Conservation (phyloP, 92 coral and sea anemone genomes). For the Porites cylindrica region DNA sequence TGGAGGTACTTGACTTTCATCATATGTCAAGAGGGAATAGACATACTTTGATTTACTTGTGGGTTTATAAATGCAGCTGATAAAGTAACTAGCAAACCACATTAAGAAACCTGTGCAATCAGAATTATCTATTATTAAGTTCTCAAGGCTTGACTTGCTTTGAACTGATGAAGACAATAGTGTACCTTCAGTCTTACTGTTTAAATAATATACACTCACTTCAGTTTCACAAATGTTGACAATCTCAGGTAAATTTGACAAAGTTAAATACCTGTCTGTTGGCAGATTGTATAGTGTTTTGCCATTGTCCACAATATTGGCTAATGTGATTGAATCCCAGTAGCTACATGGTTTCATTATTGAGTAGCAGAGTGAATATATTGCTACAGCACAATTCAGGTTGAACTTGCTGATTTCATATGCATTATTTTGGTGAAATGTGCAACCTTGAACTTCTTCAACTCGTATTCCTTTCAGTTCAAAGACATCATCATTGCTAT, state of each 20-base stretch:
- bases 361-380: slow-evolving; percentile 65
- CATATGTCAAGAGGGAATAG: slow-evolving; percentile 9
- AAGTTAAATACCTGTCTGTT: slow-evolving; percentile 40
- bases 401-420: slow-evolving; percentile 42
- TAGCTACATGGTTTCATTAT: slow-evolving; percentile 57
- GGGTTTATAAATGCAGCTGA: slow-evolving; percentile 50
- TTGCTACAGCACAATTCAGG: slow-evolving; percentile 56
- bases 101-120: slow-evolving; percentile 46
- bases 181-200: slow-evolving; percentile 10
- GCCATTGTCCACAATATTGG: slow-evolving; percentile 36
- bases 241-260: slow-evolving; percentile 45
- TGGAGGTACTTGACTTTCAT: slow-evolving; percentile 7
- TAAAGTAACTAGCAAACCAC: slow-evolving; percentile 51
- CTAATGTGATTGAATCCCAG: slow-evolving; percentile 33
- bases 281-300: slow-evolving; percentile 51
- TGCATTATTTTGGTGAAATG: slow-evolving; percentile 13
- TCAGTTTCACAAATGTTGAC: slow-evolving; percentile 24
- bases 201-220: slow-evolving; percentile 17
- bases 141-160: slow-evolving; percentile 30
- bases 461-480: slow-evolving; percentile 61
- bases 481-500: slow-evolving; percentile 49
- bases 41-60: slow-evolving; percentile 39
- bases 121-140: slow-evolving; percentile 27
- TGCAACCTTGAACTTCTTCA: slow-evolving; percentile 50
- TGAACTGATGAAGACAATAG: slow-evolving; percentile 6